Conservation (phyloP, 2,888 invertebrate genomes). For the Galeruca laticollis region DNA sequence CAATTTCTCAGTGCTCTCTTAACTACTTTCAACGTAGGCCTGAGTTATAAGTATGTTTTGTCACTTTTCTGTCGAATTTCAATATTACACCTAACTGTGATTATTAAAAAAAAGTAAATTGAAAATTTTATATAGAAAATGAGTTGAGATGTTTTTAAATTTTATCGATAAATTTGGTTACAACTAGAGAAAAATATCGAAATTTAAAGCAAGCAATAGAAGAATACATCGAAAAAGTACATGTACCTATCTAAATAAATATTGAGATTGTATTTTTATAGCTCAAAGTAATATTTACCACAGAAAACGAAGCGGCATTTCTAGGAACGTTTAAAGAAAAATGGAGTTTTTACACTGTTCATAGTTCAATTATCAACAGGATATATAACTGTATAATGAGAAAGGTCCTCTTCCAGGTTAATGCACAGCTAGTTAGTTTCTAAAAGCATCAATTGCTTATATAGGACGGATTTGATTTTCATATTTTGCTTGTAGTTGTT, state of each 20-base stretch:
- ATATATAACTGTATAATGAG: not conserved
- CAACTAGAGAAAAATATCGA: not conserved
- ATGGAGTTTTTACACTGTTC: too few relatives aligned
- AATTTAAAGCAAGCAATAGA: not conserved
- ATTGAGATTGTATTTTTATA: not conserved
- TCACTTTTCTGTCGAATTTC: slow-evolving; percentile 31
- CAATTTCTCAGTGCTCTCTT: not conserved
- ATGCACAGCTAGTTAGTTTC: too few relatives aligned
- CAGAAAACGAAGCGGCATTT: too few relatives aligned
- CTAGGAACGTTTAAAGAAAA: too few relatives aligned
- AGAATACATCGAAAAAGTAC: not conserved
- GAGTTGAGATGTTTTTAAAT: slow-evolving; percentile 32
- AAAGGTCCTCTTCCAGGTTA: not conserved
- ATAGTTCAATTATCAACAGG: too few relatives aligned
- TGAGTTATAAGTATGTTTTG: slow-evolving; percentile 12
- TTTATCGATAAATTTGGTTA: slow-evolving; percentile 12
- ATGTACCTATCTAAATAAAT: not conserved
- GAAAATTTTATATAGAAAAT: slow-evolving; percentile 26
- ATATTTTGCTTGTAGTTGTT: too few relatives aligned
- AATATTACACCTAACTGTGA: slow-evolving; percentile 36
- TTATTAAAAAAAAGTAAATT: slow-evolving; percentile 27
- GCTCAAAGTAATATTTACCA: not conserved
- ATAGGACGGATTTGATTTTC: too few relatives aligned
- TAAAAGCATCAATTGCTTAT: too few relatives aligned
- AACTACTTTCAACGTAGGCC: not conserved